Percentiles rank a stretch among this genome's conserved stretches.
phyloP scores from a whole-genome alignment of 30 jellyfish, hydroid and myxozoan species.

The Catostylus mosaicus region DNA sequence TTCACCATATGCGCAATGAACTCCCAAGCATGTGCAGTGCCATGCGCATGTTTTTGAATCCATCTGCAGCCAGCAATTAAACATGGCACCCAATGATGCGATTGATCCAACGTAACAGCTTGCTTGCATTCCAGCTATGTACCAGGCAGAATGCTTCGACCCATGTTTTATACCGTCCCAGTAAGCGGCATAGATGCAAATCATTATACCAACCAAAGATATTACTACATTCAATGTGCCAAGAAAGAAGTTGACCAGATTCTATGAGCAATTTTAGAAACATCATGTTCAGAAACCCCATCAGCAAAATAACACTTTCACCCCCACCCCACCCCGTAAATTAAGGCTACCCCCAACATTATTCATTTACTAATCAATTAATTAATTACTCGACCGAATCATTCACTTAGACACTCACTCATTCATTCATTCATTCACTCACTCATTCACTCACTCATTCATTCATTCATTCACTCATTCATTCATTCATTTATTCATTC shows the following conservation, averaged over 20 bases:
- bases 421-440: too few relatives aligned
- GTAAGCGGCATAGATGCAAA: not conserved
- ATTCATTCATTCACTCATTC: too few relatives aligned
- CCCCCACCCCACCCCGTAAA: too few relatives aligned
- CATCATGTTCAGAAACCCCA: not conserved
- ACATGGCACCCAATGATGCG: not conserved
- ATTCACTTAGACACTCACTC: too few relatives aligned
- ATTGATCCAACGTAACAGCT: constrained; percentile 2
- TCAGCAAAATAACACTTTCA: too few relatives aligned
- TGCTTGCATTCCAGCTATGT: constrained; percentile 1
- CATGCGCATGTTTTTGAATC: not conserved
- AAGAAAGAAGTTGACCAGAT: not conserved
- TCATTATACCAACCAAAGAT: not conserved
- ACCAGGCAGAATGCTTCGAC: not conserved
- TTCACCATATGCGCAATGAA: not conserved
- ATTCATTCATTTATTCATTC: too few relatives aligned
- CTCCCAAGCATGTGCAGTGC: not conserved
- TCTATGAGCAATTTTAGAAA: not conserved
- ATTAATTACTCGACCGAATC: too few relatives aligned
- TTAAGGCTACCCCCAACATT: too few relatives aligned
- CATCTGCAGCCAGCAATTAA: not conserved
- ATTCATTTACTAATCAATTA: too few relatives aligned
- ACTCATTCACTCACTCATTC: too few relatives aligned
- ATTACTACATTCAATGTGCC: not conserved
- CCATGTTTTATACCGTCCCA: not conserved